A percentile compares a stretch with the other conserved stretches of the same genome.
phyloP scores from a whole-genome alignment of 2,797 vertebrate genomes.

The Hydrophis major region DNA sequence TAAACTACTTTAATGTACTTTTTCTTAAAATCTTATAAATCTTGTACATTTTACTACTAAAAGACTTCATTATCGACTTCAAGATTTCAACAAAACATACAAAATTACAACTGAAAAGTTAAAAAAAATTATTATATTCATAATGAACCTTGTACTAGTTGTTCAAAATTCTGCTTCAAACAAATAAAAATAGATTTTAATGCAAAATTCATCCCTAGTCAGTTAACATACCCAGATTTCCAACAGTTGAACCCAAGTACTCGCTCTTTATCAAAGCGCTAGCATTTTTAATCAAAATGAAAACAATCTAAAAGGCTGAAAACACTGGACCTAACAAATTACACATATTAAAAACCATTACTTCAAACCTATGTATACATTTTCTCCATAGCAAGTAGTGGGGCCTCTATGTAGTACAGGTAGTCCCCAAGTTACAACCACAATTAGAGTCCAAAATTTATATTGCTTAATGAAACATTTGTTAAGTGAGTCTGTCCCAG shows the following conservation, averaged over 20 bases:
- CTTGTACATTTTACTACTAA: not conserved
- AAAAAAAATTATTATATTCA: not conserved
- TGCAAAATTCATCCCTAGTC: not conserved
- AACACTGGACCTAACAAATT: not conserved
- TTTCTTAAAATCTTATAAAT: not conserved
- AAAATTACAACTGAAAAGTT: not conserved
- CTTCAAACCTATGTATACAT: not conserved
- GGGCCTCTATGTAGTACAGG: not conserved
- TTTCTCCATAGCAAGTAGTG: not conserved
- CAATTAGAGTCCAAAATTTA: too few species aligned
- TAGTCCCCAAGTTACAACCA: too few species aligned
- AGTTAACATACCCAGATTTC: not conserved
- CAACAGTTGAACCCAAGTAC: not conserved
- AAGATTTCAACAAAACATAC: too few species aligned
- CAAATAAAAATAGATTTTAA: not conserved
- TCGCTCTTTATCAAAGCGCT: not conserved
- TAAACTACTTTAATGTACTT: not conserved
- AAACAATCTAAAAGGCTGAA: not conserved
- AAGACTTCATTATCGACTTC: not conserved
- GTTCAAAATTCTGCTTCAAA: not conserved
- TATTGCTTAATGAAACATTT: too few species aligned
- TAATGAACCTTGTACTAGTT: not conserved
- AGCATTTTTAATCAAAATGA: not conserved
- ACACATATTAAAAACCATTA: not conserved
- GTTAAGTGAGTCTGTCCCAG: too few species aligned